phyloP scores from a whole-genome alignment of 2,888 invertebrate species.

The Marronus borbonicus region DNA sequence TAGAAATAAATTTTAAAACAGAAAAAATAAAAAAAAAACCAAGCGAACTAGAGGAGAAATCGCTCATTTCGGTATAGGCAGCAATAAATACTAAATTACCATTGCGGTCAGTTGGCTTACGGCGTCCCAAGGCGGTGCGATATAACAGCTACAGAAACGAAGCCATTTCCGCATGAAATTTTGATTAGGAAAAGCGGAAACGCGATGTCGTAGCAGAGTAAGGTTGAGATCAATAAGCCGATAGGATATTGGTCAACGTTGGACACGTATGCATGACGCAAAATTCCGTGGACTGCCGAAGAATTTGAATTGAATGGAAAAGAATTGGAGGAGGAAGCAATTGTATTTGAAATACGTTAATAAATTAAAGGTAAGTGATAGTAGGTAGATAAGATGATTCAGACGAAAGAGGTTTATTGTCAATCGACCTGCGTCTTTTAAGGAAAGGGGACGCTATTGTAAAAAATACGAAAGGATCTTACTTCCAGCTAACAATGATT shows the following conservation, averaged over 20 bases:
- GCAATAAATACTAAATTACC: conserved; percentile 9
- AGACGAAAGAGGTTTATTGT: no score
- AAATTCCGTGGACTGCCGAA: neutral
- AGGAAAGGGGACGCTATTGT: no score
- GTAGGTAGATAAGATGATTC: no score
- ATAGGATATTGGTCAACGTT: neutral
- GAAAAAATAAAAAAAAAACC: neutral
- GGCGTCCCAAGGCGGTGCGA: neutral
- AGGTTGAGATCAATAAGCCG: conserved; percentile 17
- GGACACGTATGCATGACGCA: conserved; percentile 16
- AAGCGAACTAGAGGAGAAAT: neutral
- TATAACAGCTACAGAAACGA: neutral
- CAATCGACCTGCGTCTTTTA: no score
- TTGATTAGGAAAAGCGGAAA: conserved; percentile 33
- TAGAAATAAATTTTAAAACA: neutral
- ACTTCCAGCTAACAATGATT: no score
- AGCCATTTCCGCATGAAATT: conserved; percentile 39
- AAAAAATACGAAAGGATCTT: no score
- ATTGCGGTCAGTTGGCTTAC: neutral
- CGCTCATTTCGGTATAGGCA: conserved; percentile 7
- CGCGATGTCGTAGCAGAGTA: conserved; percentile 12
- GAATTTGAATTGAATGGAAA: no score
- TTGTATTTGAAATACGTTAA: no score
- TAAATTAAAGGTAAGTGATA: no score
- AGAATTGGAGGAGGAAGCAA: no score